phyloP scores from a whole-genome alignment of 2,797 vertebrate species.

The Leptoclinus maculatus region DNA sequence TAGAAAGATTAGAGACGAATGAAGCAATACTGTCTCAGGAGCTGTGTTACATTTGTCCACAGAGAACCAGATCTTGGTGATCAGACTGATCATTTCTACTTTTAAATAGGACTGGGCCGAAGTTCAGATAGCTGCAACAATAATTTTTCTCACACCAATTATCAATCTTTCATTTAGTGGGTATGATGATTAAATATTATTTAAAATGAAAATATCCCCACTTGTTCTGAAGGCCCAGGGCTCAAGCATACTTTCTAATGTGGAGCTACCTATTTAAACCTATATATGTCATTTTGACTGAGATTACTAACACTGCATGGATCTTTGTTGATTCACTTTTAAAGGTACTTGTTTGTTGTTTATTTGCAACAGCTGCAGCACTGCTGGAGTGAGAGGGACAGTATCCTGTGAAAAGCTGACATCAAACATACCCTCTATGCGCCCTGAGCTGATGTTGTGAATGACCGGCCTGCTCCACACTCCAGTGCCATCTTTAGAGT shows the following conservation, averaged over 20 bases:
- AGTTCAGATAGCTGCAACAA: background rate
- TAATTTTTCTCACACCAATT: background rate
- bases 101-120: background rate
- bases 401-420: background rate
- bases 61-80: background rate
- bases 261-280: background rate
- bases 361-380: background rate
- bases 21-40: background rate
- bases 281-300: background rate
- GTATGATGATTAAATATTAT: background rate
- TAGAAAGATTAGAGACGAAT: background rate
- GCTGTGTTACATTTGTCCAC: background rate
- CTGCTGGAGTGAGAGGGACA: background rate
- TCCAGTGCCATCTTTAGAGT: constrained; percentile 83
- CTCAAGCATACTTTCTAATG: background rate
- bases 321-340: background rate
- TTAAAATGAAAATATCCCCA: background rate
- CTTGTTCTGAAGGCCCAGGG: background rate
- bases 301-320: background rate
- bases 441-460: constrained; percentile 86
- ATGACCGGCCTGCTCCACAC: constrained; percentile 91
- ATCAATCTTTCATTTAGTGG: too few relatives aligned
- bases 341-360: background rate
- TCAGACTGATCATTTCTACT: background rate
- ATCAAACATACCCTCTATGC: constrained; percentile 48